phyloP scores from a whole-genome alignment of 1,140 invertebrate species.

The Maconellicoccus hirsutus region DNA sequence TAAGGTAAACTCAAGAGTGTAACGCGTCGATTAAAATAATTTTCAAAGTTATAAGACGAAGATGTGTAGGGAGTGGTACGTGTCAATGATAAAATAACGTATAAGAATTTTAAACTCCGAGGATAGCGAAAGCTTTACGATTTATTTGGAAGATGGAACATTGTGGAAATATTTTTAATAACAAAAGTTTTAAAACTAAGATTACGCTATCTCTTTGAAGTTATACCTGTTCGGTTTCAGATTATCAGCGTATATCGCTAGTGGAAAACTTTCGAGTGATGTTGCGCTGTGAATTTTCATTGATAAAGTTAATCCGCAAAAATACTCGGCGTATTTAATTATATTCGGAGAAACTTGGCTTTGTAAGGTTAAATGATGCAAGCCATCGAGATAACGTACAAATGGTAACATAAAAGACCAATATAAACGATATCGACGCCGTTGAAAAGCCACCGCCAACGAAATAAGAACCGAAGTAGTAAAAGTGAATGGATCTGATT shows the following conservation, averaged over 20 bases:
- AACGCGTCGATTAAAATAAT: not conserved
- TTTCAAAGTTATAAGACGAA: not conserved
- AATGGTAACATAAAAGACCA: not conserved
- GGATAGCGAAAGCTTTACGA: not conserved
- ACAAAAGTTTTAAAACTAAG: not conserved
- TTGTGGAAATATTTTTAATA: not conserved
- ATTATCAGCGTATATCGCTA: not conserved
- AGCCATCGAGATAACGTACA: not conserved
- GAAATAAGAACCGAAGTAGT: not conserved
- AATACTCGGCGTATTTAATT: conserved; percentile 1
- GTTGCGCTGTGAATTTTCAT: not conserved
- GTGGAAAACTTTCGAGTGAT: not conserved
- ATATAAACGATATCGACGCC: not conserved
- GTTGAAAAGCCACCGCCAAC: too few species aligned
- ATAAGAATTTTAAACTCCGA: too few species aligned
- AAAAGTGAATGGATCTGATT: conserved; percentile 2
- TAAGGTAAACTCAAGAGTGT: not conserved
- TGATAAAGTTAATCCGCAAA: not conserved
- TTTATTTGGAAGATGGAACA: not conserved
- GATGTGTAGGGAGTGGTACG: not conserved
- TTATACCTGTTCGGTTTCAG: not conserved
- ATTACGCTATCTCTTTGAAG: conserved; percentile 1
- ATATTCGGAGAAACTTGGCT: not conserved
- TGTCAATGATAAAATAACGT: not conserved
- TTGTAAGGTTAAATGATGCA: not conserved